These are phyloP conservation scores for Horisme vitalbata DNA, from an alignment of 2,888 invertebrate genomes.

Conservation along the genomic window DNA sequence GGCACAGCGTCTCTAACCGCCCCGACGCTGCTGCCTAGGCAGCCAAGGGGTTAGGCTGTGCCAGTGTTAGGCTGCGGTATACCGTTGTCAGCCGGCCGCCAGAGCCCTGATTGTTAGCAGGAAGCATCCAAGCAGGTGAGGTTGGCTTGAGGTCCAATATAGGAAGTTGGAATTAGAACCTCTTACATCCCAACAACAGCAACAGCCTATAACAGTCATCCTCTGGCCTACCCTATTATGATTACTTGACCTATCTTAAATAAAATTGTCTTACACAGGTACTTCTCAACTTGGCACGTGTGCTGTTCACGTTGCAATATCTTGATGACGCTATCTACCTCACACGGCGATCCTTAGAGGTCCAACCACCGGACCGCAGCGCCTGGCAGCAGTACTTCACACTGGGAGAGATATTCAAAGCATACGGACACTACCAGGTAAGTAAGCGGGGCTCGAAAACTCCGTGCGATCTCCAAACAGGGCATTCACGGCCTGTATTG, in stretches of 20 bases:
- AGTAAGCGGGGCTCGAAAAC: neutral
- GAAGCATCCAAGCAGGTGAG: too few relatives aligned
- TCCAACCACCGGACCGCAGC: conserved; percentile 92
- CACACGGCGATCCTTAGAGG: conserved; percentile 91
- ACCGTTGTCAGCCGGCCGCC: too few relatives aligned
- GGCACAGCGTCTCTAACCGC: too few relatives aligned
- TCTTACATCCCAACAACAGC: too few relatives aligned
- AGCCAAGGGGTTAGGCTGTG: too few relatives aligned
- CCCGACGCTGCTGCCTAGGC: too few relatives aligned
- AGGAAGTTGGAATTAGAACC: too few relatives aligned
- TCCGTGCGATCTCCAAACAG: neutral
- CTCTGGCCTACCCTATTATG: neutral
- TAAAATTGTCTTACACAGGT: conserved; percentile 71
- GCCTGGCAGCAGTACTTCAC: conserved; percentile 97
- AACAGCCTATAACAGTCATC: too few relatives aligned
- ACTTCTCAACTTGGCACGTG: conserved; percentile 91
- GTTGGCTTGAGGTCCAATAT: too few relatives aligned
- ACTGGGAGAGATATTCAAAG: conserved; percentile 95
- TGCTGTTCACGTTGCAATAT: conserved; percentile 93
- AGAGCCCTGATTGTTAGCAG: too few relatives aligned
- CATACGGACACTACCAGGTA: conserved; percentile 89
- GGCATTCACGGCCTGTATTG: too few relatives aligned
- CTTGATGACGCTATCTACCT: conserved; percentile 95
- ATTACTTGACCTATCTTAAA: neutral
- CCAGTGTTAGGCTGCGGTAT: too few relatives aligned